phyloP scores from a whole-genome alignment of 2,797 vertebrate genomes.

The Coluber constrictor region DNA sequence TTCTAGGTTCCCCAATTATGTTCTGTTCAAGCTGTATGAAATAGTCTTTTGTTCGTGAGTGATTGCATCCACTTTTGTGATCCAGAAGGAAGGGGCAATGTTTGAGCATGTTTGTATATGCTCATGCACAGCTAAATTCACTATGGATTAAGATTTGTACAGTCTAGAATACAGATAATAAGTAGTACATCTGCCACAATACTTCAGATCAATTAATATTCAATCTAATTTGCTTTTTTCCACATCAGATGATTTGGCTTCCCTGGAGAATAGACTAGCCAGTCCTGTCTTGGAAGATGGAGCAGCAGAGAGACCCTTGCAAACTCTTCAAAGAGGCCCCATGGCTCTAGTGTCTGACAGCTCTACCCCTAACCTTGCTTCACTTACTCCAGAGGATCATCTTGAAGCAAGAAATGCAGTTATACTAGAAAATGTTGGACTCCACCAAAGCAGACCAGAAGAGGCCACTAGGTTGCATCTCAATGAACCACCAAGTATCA shows the following conservation, averaged over 20 bases:
- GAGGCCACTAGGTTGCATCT: not conserved
- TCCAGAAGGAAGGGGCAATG: not conserved
- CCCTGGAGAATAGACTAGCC: not conserved
- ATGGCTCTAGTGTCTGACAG: not conserved
- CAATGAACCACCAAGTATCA: conserved; percentile 13
- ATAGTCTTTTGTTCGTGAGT: not conserved
- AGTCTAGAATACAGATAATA: not conserved
- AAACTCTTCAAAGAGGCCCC: not conserved
- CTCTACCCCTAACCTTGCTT: accelerated
- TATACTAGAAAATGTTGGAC: not conserved
- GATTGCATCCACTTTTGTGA: not conserved
- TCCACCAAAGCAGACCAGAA: not conserved
- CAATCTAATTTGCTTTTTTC: not conserved
- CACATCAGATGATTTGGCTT: conserved; percentile 21
- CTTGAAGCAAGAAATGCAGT: conserved; percentile 22
- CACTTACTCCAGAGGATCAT: not conserved
- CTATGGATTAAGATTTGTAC: not conserved
- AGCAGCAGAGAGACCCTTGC: conserved; percentile 1
- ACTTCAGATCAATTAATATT: not conserved
- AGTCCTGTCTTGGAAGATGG: not conserved
- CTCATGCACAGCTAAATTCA: not conserved
- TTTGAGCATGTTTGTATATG: not conserved
- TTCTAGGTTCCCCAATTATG: not conserved
- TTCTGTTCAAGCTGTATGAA: not conserved
- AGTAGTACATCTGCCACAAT: not conserved